Conservation (phyloP, 37 sponge, comb jelly and placozoan species). For the Mnemiopsis leidyi region DNA sequence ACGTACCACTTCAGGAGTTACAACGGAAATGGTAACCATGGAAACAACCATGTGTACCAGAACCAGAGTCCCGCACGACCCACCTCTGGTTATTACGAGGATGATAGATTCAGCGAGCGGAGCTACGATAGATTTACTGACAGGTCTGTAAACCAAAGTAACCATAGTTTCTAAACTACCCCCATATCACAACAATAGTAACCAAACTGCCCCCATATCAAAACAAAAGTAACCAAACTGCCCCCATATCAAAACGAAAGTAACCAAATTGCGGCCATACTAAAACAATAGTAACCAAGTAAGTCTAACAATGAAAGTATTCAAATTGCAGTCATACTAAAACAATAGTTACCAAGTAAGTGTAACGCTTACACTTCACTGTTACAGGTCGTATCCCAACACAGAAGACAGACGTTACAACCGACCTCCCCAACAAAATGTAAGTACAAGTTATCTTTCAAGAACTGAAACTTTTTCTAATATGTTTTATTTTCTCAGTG, state of each 20-base stretch:
- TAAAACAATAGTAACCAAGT: not conserved
- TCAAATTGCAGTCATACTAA: too few species aligned
- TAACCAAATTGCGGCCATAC: not conserved
- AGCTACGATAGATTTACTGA: not conserved
- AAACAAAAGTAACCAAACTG: not conserved
- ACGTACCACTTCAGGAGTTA: conserved; percentile 42
- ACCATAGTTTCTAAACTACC: not conserved
- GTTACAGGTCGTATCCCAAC: not conserved
- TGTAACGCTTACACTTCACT: too few species aligned
- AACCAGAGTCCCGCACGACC: not conserved
- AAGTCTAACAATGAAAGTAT: too few species aligned
- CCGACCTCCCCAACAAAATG: not conserved
- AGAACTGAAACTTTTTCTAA: too few species aligned
- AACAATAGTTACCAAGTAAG: not conserved
- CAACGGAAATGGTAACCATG: not conserved
- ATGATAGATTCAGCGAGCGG: not conserved
- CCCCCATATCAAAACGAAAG: not conserved
- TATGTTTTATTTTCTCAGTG: too few species aligned
- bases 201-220: not conserved
- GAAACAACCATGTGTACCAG: not conserved
- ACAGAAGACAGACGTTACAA: not conserved
- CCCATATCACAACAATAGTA: not conserved
- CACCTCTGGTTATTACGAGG: not conserved
- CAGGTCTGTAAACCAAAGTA: not conserved
- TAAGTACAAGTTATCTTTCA: not conserved